A percentile compares a stretch with the other conserved stretches of the same genome.
Conservation (phyloP, 2,797 vertebrate species). For the Tolypeutes matacus region DNA sequence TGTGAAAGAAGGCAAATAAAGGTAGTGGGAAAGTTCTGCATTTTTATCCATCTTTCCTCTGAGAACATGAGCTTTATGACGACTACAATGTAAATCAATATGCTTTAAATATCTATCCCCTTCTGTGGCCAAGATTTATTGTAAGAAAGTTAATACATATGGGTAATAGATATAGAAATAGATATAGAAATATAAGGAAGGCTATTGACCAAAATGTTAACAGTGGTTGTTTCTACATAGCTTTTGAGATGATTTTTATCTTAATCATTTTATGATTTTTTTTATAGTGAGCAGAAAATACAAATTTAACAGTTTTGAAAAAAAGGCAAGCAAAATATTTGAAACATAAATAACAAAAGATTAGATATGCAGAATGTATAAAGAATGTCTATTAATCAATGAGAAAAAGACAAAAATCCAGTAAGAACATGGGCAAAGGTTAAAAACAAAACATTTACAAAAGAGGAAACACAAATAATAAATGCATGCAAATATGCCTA, state of each 20-base stretch:
- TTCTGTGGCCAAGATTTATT: not conserved
- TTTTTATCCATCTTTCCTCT: not conserved
- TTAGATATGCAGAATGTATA: slow-evolving; percentile 31
- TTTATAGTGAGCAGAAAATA: not conserved
- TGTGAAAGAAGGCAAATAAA: not conserved
- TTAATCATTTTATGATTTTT: not conserved
- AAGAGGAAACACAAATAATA: slow-evolving; percentile 18
- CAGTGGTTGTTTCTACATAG: not conserved
- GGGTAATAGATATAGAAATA: not conserved
- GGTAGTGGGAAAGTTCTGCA: not conserved
- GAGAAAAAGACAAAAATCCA: slow-evolving; percentile 3
- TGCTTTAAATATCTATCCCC: not conserved
- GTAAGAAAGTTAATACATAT: not conserved
- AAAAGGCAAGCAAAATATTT: not conserved
- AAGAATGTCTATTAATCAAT: slow-evolving; percentile 22
- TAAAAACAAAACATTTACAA: slow-evolving; percentile 28
- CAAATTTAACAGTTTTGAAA: not conserved
- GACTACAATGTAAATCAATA: not conserved
- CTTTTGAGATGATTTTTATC: slow-evolving; percentile 6
- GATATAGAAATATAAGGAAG: not conserved
- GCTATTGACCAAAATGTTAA: slow-evolving; percentile 16
- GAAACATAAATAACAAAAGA: slow-evolving; percentile 3
- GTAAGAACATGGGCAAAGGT: not conserved
- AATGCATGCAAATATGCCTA: not conserved
- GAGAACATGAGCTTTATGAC: not conserved